phyloP scores from a whole-genome alignment of 2,888 invertebrate genomes.

The Chrysina gloriosa region DNA sequence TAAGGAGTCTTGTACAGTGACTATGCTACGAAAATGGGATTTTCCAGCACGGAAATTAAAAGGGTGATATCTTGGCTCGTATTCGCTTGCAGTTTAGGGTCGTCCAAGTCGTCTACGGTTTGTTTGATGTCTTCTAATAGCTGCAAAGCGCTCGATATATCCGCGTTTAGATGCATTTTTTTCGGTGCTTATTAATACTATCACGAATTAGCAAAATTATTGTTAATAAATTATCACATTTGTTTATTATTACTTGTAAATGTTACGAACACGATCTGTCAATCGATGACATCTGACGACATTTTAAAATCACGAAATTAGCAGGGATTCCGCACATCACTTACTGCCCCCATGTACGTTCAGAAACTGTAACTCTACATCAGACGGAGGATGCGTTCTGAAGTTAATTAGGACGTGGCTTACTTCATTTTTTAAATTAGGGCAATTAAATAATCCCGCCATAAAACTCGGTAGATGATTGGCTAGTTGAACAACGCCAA shows the following conservation, averaged over 20 bases:
- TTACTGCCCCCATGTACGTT: no score
- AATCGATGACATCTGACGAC: background rate
- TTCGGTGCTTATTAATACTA: slow-evolving; percentile 30
- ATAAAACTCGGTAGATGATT: no score
- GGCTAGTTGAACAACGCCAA: no score
- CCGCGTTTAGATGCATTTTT: slow-evolving; percentile 72
- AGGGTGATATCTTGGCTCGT: slow-evolving; percentile 85
- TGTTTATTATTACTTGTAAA: slow-evolving; percentile 39
- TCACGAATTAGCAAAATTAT: slow-evolving; percentile 40
- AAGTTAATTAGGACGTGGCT: no score
- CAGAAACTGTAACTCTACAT: no score
- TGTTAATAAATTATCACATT: slow-evolving; percentile 45
- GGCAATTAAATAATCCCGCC: no score
- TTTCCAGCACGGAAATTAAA: slow-evolving; percentile 85
- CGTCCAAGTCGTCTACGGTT: slow-evolving; percentile 85
- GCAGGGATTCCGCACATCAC: no score
- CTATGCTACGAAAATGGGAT: slow-evolving; percentile 92
- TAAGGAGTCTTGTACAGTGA: slow-evolving; percentile 91
- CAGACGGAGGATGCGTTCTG: no score
- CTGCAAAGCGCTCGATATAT: slow-evolving; percentile 90
- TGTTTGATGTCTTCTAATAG: slow-evolving; percentile 89
- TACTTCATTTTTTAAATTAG: no score
- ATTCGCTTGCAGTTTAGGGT: slow-evolving; percentile 81
- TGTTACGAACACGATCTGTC: slow-evolving; percentile 20
- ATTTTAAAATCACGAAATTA: no score